Evolutionary conservation across 2,888 invertebrate genomes (phyloP).

Genomic region (Hirtodrosophila alboralis): DNA sequence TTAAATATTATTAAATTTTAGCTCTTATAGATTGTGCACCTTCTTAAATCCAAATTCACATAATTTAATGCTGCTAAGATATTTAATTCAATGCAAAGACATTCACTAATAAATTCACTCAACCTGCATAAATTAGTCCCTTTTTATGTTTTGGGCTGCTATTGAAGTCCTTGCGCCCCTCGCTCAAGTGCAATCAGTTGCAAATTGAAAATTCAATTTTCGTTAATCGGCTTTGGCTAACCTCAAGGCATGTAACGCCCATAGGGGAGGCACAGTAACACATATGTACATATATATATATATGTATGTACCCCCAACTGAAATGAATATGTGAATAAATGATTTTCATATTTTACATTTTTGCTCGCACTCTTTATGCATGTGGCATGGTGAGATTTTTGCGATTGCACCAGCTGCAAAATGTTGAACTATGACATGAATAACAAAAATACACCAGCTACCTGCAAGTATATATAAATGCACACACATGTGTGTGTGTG

Average conservation of each 20-base stretch:
- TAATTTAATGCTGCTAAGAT: constrained; percentile 16
- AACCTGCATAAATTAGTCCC: constrained; percentile 63
- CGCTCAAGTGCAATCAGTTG: constrained; percentile 67
- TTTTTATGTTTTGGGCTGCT: constrained; percentile 23
- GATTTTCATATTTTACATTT: constrained; percentile 37
- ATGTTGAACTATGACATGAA: constrained; percentile 18
- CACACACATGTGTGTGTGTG: constrained; percentile 5
- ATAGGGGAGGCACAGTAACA: constrained; percentile 5
- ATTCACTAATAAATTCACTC: constrained; percentile 43
- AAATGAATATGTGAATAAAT: constrained; percentile 30
- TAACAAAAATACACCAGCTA: constrained; percentile 14
- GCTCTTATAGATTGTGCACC: constrained; percentile 9
- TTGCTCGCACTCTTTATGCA: constrained; percentile 10
- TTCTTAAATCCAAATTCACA: constrained; percentile 3
- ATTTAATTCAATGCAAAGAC: constrained; percentile 22
- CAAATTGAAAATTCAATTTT: constrained; percentile 75
- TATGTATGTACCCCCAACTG: background rate
- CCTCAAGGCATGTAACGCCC: constrained; percentile 42
- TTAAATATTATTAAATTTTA: constrained; percentile 3
- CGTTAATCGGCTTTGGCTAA: constrained; percentile 73
- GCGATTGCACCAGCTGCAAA: constrained; percentile 33
- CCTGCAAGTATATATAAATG: constrained; percentile 11
- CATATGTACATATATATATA: background rate
- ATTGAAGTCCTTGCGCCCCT: constrained; percentile 8
- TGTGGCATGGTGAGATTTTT: constrained; percentile 21